Base-by-base conservation (phyloP, 92 coral and sea anemone genomes). In the Siderastrea siderea region DNA sequence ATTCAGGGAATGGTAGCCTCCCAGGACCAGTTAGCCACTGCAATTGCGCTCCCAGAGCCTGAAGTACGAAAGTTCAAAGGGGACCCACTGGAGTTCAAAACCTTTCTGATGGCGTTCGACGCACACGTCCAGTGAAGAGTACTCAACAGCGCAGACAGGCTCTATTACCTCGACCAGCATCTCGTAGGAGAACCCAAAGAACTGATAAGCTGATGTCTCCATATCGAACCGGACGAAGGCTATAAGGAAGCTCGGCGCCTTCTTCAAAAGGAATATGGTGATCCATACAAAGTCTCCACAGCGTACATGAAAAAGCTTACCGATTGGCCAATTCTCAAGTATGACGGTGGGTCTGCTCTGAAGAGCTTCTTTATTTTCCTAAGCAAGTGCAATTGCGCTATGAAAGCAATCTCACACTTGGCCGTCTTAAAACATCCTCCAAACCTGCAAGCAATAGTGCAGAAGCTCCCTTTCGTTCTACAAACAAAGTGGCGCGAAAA, bases 91-190 rank as follows among this genome's bases (percentile, higher is more conserved):
- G 64, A 84, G 11, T 93, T 81, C 80, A 78, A 72, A 76, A 46
- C 93, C 7, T 93, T 93, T 44, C 74, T 87, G 15, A 90, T 80
- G 94, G 91, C 96, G 45, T 93, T 93, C 74, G 88, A 90, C 68
- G 60, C 94, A 6, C 88, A 91, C 15, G 84, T 90, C 6, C 71
- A 81, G 60, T 62, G 87, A 61, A 84, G 76, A 80, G 86, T 80
- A 15, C 0, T 47, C 38, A 88, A 53, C 69, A 79, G 68, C 54
- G 90, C 96, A 1, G 92, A 93, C 83, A 75, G 67, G 12, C 89
- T 90, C 46, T 93, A 93, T 45, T 93, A 90, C 57, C 86, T 87
- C 10, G 84, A 93, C 52, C 96, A 93, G 79, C 92, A 93, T 44
- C 77, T 93, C 16, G 47, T 1, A 3, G 92, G 89, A 1, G 93